These are phyloP conservation scores for Melieria omissa DNA, from an alignment of 2,888 invertebrate genomes.

Conservation along the genomic window DNA sequence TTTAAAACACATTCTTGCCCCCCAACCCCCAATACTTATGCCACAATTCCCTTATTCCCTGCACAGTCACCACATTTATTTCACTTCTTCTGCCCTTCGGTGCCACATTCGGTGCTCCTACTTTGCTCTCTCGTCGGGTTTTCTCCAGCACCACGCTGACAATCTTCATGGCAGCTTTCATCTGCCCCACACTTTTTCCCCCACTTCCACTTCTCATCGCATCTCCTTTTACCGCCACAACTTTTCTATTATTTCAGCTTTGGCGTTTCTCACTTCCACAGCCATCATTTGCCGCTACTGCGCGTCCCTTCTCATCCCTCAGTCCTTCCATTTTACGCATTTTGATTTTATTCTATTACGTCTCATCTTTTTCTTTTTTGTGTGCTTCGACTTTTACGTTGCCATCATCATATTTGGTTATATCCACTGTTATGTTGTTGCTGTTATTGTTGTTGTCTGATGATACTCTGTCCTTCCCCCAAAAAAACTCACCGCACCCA, in stretches of 20 bases:
- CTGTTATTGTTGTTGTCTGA: no score
- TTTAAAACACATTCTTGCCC: no score
- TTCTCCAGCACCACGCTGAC: neutral
- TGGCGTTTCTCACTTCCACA: slow-evolving; percentile 34
- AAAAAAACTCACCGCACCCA: no score
- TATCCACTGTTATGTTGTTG: no score
- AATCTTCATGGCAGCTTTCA: neutral
- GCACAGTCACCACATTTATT: no score
- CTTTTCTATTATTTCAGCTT: slow-evolving; percentile 35
- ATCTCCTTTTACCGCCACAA: neutral
- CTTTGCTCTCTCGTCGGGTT: neutral
- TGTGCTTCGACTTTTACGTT: slow-evolving; percentile 24
- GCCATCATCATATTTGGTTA: slow-evolving; percentile 9
- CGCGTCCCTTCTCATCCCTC: slow-evolving; percentile 11
- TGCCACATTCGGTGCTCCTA: neutral
- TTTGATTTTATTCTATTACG: neutral
- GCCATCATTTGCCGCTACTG: slow-evolving; percentile 19
- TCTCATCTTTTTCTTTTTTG: slow-evolving; percentile 21
- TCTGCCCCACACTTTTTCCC: slow-evolving; percentile 16
- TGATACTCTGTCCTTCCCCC: no score
- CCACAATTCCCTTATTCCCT: no score
- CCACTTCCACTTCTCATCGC: slow-evolving; percentile 1
- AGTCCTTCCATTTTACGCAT: neutral
- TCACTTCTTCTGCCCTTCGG: no score
- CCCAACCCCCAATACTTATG: no score